Evolutionary conservation across 2,797 vertebrate species (phyloP), one percentile per base, ranked within the genome.

Genomic region (Lagorchestes hirsutus): DNA sequence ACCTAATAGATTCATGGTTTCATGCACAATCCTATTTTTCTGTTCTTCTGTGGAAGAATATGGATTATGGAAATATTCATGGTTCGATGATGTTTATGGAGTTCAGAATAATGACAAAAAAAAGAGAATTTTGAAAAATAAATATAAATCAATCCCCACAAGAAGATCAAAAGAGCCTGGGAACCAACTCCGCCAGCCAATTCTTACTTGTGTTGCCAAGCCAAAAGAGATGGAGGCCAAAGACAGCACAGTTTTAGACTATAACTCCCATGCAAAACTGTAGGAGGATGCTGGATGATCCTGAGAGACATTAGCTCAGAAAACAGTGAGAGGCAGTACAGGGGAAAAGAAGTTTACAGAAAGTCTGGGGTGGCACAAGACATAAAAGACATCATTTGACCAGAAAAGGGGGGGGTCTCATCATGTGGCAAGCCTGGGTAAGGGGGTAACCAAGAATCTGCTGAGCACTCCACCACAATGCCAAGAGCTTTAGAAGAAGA

Each of bases 111-210:
- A 27, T 46, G 40, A 82, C 40, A 46, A 82, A 74, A 59, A 82
- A 82, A 82, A 82, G 74, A 82, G 40, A 82, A 82, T 82, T 82
- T 11, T 82, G 74, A 46, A 82, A 82, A 82, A 46, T 46, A 82
- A 82, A 82, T 46, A 82, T 46, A 82, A 27, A 46, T 46, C 40
- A 46, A 46, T 27, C 74, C n/a, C 40, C 40, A 82, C 40, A 46
- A 82, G 74, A 82, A 82, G 74, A 82, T 82, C 74, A 82, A 82
- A 82, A 82, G 40, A 82, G 74, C 40, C 74, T 82, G 74, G 74
- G 74, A 82, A 46, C 40, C 40, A 82, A 82, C 22, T 11, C 74
- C 40, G 0, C 22, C 74, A 82, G 40, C 40, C 74, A 46, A 82
- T 82, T 82, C n/a, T 82, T 82, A 46, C 40, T 82, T 24, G 74